Evolutionary conservation across 2,888 invertebrate genomes (phyloP).

Genomic region (Tiliacea aurago): DNA sequence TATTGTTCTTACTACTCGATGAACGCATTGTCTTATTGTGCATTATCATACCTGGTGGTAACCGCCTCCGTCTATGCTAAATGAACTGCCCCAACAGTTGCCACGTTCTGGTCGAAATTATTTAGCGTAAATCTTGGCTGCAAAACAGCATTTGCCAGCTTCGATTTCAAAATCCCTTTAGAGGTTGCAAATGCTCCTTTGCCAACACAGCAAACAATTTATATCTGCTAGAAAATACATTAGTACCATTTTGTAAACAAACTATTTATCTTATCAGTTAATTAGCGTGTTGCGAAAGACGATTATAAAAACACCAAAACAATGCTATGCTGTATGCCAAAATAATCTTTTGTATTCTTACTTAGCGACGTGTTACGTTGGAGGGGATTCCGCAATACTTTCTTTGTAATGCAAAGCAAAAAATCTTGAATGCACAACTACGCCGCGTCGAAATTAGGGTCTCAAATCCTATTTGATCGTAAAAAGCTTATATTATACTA

Average conservation of each 20-base stretch:
- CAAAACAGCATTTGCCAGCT: not conserved
- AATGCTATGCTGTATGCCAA: slow-evolving; percentile 11
- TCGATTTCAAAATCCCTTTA: not conserved
- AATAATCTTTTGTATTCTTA: slow-evolving; percentile 22
- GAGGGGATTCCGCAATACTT: slow-evolving; percentile 26
- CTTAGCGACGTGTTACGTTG: slow-evolving; percentile 23
- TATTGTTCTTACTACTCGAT: slow-evolving; percentile 76
- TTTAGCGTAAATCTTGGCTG: not conserved
- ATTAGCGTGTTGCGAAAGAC: slow-evolving; percentile 36
- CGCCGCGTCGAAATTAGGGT: slow-evolving; percentile 25
- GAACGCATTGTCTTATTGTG: slow-evolving; percentile 78
- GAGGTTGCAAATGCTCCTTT: not conserved
- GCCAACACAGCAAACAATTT: not conserved
- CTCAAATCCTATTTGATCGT: slow-evolving; percentile 23
- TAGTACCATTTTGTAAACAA: slow-evolving; percentile 52
- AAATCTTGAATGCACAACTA: slow-evolving; percentile 28
- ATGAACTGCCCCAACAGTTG: slow-evolving; percentile 25
- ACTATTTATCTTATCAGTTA: slow-evolving; percentile 53
- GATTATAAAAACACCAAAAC: slow-evolving; percentile 42
- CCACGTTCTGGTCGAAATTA: not conserved
- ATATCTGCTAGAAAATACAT: slow-evolving; percentile 1
- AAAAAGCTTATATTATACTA: slow-evolving; percentile 21
- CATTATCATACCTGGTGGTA: slow-evolving; percentile 71
- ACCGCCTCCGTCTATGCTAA: slow-evolving; percentile 58
- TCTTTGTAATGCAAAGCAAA: slow-evolving; percentile 51